Evolutionary conservation across 2,888 invertebrate genomes (phyloP), one percentile per base, ranked within the genome.

Genomic region (Epistrophe grossulariae): DNA sequence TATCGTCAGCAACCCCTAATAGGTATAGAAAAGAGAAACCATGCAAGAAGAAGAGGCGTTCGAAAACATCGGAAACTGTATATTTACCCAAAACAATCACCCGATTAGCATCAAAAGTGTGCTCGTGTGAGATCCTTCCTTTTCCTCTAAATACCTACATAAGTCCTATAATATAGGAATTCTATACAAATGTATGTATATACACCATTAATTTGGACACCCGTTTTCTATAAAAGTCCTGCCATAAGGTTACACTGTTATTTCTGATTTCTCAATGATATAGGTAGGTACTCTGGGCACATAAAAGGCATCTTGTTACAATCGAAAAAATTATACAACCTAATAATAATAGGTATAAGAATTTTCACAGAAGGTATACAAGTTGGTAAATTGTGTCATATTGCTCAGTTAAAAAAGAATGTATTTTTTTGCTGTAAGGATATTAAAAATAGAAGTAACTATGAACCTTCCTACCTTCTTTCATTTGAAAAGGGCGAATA

Each of bases 31-130:
- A 52, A 31, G 68, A 57, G 60, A 60, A 38, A 60, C n/a, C 59
- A 31, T 35, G 8, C 13, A 40, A 17, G 8, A 40, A 17, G 24
- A 48, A 82, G 82, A 79, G 82, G 87, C 83, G 79, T 79, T 76
- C 55, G n/a, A 76, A 70, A 87, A 79, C 79, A 87, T 87, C 87
- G 83, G 87, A 87, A 87, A 87, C 87, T 87, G 87, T 87, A 87
- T 87, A 87, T 87, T 87, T 87, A 87, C 87, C 78, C 83, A 87
- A 87, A 87, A 83, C 87, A 87, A 87, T 87, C 83, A 83, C 83
- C 87, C 87, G 87, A 87, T 87, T 87, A 87, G 74, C 87, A 87
- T 87, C 87, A 83, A 83, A 83, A 87, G 87, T 83, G 83, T 83
- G 82, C 87, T 87, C 76, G 74, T 83, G 83, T 76, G 79, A 87